phyloP scores from a whole-genome alignment of 2,888 invertebrate genomes.

The Electrophaes corylata region DNA sequence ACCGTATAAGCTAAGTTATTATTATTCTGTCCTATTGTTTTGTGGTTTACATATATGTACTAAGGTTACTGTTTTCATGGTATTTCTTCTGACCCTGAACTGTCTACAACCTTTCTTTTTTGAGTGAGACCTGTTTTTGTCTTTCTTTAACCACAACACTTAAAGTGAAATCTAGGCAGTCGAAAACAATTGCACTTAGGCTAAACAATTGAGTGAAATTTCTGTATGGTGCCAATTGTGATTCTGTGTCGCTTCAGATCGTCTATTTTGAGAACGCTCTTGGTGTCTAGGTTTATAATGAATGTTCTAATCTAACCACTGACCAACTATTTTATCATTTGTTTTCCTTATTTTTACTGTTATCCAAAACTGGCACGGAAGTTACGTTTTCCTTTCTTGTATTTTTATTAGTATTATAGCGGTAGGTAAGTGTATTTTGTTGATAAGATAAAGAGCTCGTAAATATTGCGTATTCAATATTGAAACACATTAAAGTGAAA shows the following conservation, averaged over 20 bases:
- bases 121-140: background rate
- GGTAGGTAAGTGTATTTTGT: constrained; percentile 24
- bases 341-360: background rate
- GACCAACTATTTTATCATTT: background rate
- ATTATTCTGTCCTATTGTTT: background rate
- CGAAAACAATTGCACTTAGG: constrained; percentile 30
- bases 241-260: constrained; percentile 31
- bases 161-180: constrained; percentile 33
- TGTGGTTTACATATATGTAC: background rate
- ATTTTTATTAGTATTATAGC: constrained; percentile 24
- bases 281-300: constrained; percentile 10
- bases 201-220: constrained; percentile 37
- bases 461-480: constrained; percentile 17
- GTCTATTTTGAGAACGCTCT: constrained; percentile 28
- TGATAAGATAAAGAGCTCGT: constrained; percentile 23
- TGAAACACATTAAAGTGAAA: constrained; percentile 15
- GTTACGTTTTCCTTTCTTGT: constrained; percentile 13
- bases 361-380: constrained; percentile 5
- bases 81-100: constrained; percentile 1
- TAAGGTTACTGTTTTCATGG: background rate
- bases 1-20: background rate
- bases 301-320: background rate
- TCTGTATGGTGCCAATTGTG: constrained; percentile 39
- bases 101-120: background rate
- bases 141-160: constrained; percentile 12